Conservation (phyloP, 1,140 invertebrate species). For the Drosophila tani region DNA sequence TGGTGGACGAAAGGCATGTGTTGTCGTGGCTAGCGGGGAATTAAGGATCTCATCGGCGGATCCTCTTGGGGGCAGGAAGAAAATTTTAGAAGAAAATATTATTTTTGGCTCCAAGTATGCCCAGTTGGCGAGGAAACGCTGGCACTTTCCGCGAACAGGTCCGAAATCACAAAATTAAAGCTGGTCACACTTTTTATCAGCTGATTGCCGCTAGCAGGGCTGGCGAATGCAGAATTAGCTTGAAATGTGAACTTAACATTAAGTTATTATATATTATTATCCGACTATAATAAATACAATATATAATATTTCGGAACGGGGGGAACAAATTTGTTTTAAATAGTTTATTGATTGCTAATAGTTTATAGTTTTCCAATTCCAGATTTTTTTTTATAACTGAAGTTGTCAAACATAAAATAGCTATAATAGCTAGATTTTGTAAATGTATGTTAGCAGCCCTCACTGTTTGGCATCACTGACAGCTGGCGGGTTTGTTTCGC, state of each 20-base stretch:
- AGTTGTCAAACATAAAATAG: background rate
- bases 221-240: background rate
- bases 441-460: background rate
- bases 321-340: background rate
- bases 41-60: background rate
- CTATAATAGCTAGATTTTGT: too few relatives aligned
- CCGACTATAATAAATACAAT: background rate
- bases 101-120: constrained; percentile 47
- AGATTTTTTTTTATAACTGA: background rate
- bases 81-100: constrained; percentile 27
- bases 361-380: too few relatives aligned
- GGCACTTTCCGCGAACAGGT: background rate
- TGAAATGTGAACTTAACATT: too few relatives aligned
- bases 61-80: constrained; percentile 1
- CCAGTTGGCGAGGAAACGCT: background rate
- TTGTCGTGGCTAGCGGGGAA: background rate
- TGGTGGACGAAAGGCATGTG: constrained; percentile 52
- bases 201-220: background rate
- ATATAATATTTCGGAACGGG: too few relatives aligned
- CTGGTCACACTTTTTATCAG: constrained; percentile 13
- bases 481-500: constrained; percentile 1
- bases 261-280: too few relatives aligned
- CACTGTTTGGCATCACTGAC: background rate
- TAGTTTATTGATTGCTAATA: too few relatives aligned
- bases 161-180: background rate